Evolutionary conservation across 2,888 invertebrate genomes (phyloP), one percentile per base, ranked within the genome.

Genomic region (Caenorhabditis panamensis): DNA sequence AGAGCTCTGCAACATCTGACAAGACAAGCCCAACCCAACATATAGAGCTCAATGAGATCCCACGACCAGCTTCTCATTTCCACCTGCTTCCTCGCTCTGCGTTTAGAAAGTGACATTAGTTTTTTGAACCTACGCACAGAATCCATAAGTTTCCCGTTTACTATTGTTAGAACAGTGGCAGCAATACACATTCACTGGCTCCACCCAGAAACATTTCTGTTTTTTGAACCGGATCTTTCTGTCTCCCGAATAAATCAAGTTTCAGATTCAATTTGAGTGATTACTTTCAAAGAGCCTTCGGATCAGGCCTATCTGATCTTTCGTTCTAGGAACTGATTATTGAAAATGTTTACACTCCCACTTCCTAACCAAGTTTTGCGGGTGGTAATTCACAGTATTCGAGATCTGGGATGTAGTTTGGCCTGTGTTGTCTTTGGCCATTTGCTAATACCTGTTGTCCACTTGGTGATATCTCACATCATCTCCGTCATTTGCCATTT

Each of bases 1-100:
- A 51, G 2, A 20, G 2, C 53, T 3, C 44, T 20, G 62, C 69
- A 71, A 71, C 61, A 62, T 62, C 69, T 62, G 28, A 71, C 18
- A 41, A 44, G 11, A 18, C 47, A n/a, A 18, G 18, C 47, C 20
- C 47, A 4, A 31, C 31, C 31, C 31, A n/a, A 41, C 41, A 16
- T 3, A 13, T 2, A 18, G 47, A 5, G n/a, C 18, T 47, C 20
- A 18, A n/a, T 2, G 9, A 20, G 47, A 47, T 18, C 20, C 18
- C 13, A 41, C 41, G n/a, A 18, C 18, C 9, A 9, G 18, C 9
- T 47, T 47, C 41, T 41, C 41, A 41, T 41, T 41, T 41, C 41
- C 51, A 51, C 51, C 51, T 51, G 51, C 24, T 24, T 26, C 9
- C 18, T 26, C 16, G 1, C 16, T 26, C 51, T n/a, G 18, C 4